Conservation (phyloP, 2,888 invertebrate species). For the Iselma pallidipennis region DNA sequence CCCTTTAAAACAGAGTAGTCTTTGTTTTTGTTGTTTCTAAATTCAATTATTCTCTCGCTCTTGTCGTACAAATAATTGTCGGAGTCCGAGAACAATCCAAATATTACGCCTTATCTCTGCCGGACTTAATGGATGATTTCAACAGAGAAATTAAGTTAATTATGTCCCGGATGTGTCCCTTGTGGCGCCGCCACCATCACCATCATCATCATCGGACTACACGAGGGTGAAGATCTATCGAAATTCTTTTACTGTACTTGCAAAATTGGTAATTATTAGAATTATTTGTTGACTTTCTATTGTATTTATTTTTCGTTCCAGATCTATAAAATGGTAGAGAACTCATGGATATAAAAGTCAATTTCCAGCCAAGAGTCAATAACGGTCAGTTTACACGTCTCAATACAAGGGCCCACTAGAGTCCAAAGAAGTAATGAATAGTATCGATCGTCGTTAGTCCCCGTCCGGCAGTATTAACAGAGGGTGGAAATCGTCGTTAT, state of each 20-base stretch:
- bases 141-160: constrained; percentile 4
- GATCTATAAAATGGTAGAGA: constrained; percentile 38
- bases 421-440: constrained; percentile 48
- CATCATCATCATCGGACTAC: not conserved
- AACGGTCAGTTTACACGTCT: constrained; percentile 53
- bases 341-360: constrained; percentile 46
- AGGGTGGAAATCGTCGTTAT: constrained; percentile 1
- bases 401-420: constrained; percentile 47
- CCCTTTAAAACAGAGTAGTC: not conserved
- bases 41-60: not conserved
- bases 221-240: not conserved
- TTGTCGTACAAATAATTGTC: not conserved
- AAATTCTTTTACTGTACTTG: not conserved
- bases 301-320: too few relatives aligned
- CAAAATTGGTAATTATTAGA: not conserved
- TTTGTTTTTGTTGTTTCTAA: not conserved
- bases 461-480: not conserved
- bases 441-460: constrained; percentile 40
- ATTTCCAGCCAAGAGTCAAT: constrained; percentile 49
- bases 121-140: constrained; percentile 5
- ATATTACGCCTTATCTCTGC: constrained; percentile 1
- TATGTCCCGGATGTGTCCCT: constrained; percentile 1
- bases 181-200: not conserved
- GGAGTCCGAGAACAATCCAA: not conserved
- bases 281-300: constrained; percentile 4